These are phyloP conservation scores for Magallana ariakensis DNA, from an alignment of 1,140 invertebrate species.

Conservation along the genomic window DNA sequence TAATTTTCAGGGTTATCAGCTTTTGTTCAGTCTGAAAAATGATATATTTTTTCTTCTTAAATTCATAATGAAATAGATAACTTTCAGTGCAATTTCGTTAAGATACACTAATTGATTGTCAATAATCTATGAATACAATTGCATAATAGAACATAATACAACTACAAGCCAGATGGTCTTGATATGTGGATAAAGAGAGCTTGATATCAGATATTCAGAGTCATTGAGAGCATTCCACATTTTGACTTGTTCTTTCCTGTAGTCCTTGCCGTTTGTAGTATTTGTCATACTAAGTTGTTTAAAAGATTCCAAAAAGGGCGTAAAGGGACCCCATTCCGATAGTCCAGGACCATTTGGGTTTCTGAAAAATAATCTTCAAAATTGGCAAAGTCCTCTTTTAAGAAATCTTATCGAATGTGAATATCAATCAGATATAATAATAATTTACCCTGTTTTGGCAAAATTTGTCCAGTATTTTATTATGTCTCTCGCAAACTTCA, in stretches of 20 bases:
- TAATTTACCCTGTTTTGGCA: conserved; percentile 52
- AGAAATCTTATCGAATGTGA: no score
- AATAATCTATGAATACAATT: neutral
- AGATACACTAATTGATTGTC: no score
- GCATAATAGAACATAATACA: neutral
- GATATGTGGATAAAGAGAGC: neutral
- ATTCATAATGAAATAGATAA: no score
- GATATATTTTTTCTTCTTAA: no score
- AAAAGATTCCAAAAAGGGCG: neutral
- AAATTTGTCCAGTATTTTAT: conserved; percentile 64
- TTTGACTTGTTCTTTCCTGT: conserved; percentile 4
- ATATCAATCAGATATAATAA: neutral
- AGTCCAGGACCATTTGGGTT: neutral
- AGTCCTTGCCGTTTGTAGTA: neutral
- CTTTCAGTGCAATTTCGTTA: no score
- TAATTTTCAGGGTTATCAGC: no score
- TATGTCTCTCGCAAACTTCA: conserved; percentile 41
- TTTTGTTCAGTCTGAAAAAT: no score
- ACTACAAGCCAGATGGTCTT: neutral
- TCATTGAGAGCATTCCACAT: neutral
- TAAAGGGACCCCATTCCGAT: neutral
- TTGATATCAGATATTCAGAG: neutral
- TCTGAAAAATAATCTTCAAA: neutral
- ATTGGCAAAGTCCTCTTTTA: no score
- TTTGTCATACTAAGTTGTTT: neutral